Evolutionary conservation across 1,140 invertebrate genomes (phyloP).

Genomic region (Uloborus diversus): DNA sequence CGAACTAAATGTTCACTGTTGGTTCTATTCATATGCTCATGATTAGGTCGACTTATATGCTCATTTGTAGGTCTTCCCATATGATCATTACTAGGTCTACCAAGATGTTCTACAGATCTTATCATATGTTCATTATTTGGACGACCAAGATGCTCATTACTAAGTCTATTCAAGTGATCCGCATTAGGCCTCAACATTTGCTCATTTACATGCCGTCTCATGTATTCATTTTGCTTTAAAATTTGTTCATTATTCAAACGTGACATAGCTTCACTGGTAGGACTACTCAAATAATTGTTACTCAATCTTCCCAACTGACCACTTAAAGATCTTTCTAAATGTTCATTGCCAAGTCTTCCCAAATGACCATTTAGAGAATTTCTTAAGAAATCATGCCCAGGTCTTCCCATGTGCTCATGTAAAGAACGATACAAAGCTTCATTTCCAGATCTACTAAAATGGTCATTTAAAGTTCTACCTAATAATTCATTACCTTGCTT

Average conservation of each 20-base stretch:
- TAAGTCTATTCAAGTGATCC: slow-evolving; percentile 29
- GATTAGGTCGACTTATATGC: background rate
- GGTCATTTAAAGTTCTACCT: slow-evolving; percentile 44
- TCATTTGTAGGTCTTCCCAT: slow-evolving; percentile 17
- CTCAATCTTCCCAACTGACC: slow-evolving; percentile 44
- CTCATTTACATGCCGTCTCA: slow-evolving; percentile 46
- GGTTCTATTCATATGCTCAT: slow-evolving; percentile 15
- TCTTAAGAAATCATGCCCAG: slow-evolving; percentile 47
- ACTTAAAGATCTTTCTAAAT: slow-evolving; percentile 33
- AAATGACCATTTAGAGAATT: slow-evolving; percentile 46
- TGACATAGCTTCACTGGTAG: slow-evolving; percentile 24
- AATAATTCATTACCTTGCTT: slow-evolving; percentile 49
- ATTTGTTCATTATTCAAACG: slow-evolving; percentile 46
- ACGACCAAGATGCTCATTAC: background rate
- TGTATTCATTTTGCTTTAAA: slow-evolving; percentile 38
- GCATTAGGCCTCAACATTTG: slow-evolving; percentile 29
- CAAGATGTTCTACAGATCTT: background rate
- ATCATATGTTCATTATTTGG: slow-evolving; percentile 19
- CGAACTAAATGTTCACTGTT: slow-evolving; percentile 14
- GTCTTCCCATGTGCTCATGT: slow-evolving; percentile 48
- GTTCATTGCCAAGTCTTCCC: slow-evolving; percentile 31
- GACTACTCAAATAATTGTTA: slow-evolving; percentile 32
- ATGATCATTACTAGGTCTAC: slow-evolving; percentile 23
- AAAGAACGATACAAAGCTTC: slow-evolving; percentile 36
- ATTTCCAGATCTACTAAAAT: slow-evolving; percentile 43